phyloP scores from a whole-genome alignment of 2,797 vertebrate genomes.

The Poeciliopsis turneri region DNA sequence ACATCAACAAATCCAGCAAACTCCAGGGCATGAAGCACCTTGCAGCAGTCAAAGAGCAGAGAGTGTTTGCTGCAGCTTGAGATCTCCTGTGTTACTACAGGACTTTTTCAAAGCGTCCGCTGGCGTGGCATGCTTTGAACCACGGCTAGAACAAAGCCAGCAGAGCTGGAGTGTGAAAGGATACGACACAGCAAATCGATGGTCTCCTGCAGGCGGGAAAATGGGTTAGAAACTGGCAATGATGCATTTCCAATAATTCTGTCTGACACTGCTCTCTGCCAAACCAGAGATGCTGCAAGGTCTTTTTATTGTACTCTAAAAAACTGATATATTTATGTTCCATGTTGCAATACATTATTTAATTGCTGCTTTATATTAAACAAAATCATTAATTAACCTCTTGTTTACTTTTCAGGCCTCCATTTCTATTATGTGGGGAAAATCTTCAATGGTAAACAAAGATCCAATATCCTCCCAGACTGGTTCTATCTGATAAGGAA shows the following conservation, averaged over 20 bases:
- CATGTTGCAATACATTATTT: background rate
- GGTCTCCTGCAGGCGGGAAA: slow-evolving; percentile 12
- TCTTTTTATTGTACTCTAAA: background rate
- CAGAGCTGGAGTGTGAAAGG: slow-evolving; percentile 20
- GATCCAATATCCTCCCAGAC: background rate
- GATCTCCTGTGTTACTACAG: background rate
- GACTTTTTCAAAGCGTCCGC: background rate
- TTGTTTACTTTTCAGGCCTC: background rate
- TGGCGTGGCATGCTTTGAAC: background rate
- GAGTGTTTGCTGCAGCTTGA: background rate
- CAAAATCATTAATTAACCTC: background rate
- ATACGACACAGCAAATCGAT: slow-evolving; percentile 22
- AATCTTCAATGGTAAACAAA: background rate
- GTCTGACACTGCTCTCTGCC: background rate
- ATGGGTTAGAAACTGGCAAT: slow-evolving; percentile 9
- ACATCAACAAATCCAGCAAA: background rate
- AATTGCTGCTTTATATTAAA: background rate
- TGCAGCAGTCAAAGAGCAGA: background rate
- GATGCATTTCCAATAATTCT: slow-evolving; percentile 24
- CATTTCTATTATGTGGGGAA: background rate
- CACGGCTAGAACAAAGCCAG: slow-evolving; percentile 12
- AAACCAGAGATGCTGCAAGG: background rate
- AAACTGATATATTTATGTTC: background rate
- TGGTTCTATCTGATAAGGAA: slow-evolving; percentile 21
- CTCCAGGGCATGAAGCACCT: background rate